These are phyloP conservation scores for Clupea harengus DNA, from an alignment of 2,113 vertebrate species.

Conservation along the genomic window DNA sequence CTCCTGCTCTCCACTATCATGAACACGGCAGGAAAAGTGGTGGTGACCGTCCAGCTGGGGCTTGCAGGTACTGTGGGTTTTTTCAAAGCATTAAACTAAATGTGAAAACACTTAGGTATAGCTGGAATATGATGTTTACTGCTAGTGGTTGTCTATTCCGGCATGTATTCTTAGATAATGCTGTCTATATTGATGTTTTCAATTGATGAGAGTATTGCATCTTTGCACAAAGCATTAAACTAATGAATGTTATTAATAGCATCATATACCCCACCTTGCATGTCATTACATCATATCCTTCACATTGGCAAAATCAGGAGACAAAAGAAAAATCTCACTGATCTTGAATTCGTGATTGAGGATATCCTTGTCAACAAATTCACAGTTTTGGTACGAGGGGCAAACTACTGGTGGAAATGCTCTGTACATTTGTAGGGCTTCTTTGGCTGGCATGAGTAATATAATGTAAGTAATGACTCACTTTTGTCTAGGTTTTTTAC, in stretches of 20 bases:
- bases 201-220: neutral
- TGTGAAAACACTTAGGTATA: neutral
- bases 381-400: neutral
- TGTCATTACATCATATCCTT: neutral
- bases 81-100: neutral
- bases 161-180: too few species aligned
- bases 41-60: conserved; percentile 74
- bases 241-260: neutral
- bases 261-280: neutral
- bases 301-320: neutral
- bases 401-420: too few species aligned
- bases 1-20: conserved; percentile 66
- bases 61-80: conserved; percentile 69
- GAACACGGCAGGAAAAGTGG: conserved; percentile 71
- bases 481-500: too few species aligned
- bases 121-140: neutral
- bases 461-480: too few species aligned
- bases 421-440: too few species aligned
- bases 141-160: neutral
- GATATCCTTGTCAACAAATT: neutral
- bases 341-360: neutral
- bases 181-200: too few species aligned
- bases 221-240: neutral
- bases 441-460: too few species aligned
- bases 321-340: neutral